Percentiles rank a stretch among this genome's conserved stretches.
These are phyloP conservation scores for Nannobrachium achirus DNA, from an alignment of 2,113 vertebrate species.

Conservation along the genomic window DNA sequence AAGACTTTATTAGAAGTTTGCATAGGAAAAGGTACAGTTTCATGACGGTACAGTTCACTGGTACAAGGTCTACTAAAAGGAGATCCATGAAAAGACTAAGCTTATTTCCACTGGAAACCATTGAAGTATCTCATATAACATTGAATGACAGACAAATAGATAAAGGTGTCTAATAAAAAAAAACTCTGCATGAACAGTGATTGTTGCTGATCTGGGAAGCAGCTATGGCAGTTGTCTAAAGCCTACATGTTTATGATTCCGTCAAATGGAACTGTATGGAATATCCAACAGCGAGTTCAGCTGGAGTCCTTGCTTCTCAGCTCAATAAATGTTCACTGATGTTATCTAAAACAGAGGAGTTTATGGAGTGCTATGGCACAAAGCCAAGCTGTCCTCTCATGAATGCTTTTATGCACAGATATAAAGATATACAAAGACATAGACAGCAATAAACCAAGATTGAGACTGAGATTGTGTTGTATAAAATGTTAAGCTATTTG, in stretches of 20 bases:
- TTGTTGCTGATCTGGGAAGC: too few relatives aligned
- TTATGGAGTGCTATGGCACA: background rate
- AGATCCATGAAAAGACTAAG: too few relatives aligned
- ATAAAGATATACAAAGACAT: background rate
- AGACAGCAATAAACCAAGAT: background rate
- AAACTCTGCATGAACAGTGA: too few relatives aligned
- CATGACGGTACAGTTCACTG: too few relatives aligned
- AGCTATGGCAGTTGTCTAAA: too few relatives aligned
- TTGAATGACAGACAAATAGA: too few relatives aligned
- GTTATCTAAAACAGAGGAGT: background rate
- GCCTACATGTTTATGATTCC: background rate
- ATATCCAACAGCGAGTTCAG: background rate
- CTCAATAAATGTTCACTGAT: background rate
- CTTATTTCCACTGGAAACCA: too few relatives aligned
- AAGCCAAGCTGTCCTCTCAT: background rate
- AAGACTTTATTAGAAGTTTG: too few relatives aligned
- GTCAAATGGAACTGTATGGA: background rate
- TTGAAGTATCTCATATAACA: too few relatives aligned
- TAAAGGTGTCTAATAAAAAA: too few relatives aligned
- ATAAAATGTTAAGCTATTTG: background rate
- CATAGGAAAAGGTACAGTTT: too few relatives aligned
- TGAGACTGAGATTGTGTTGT: background rate
- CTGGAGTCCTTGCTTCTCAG: background rate
- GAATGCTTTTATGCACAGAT: background rate
- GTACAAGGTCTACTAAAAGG: too few relatives aligned